A percentile compares a stretch with the other conserved stretches of the same genome.
Evolutionary conservation across 2,113 vertebrate species (phyloP).

Genomic region (Lasiurus cinereus): DNA sequence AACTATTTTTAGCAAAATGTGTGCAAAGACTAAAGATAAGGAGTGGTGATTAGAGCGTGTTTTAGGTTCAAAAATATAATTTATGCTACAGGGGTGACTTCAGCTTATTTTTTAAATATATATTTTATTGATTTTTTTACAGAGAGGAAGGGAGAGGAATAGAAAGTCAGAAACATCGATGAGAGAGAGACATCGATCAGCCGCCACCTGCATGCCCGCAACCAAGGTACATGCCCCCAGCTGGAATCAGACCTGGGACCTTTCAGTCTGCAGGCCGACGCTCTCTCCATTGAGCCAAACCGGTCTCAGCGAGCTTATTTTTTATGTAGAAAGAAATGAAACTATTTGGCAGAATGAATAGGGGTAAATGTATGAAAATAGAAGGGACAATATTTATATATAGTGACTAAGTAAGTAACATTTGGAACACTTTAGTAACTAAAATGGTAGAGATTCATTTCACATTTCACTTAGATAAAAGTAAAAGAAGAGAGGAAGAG

Average conservation of each 20-base stretch:
- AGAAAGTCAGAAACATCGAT: too few relatives aligned
- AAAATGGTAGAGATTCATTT: background rate
- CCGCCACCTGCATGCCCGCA: too few relatives aligned
- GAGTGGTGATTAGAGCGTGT: background rate
- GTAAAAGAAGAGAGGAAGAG: background rate
- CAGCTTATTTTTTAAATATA: conserved; percentile 31
- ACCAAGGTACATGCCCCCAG: too few relatives aligned
- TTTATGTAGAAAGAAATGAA: conserved; percentile 29
- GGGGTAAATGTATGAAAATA: background rate
- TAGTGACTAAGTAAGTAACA: background rate
- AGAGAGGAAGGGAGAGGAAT: too few relatives aligned
- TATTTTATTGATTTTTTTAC: too few relatives aligned
- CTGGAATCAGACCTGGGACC: too few relatives aligned
- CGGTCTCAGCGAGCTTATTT: background rate
- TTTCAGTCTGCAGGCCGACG: too few relatives aligned
- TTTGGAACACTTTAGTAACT: background rate
- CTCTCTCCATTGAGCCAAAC: too few relatives aligned
- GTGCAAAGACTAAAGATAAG: background rate
- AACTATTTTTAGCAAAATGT: background rate
- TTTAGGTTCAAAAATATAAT: background rate
- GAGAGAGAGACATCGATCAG: too few relatives aligned
- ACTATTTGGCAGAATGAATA: background rate
- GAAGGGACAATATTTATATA: background rate
- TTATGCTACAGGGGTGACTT: background rate
- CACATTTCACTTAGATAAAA: background rate